Evolutionary conservation across 2,888 invertebrate species (phyloP).

Genomic region (Spodoptera littoralis): DNA sequence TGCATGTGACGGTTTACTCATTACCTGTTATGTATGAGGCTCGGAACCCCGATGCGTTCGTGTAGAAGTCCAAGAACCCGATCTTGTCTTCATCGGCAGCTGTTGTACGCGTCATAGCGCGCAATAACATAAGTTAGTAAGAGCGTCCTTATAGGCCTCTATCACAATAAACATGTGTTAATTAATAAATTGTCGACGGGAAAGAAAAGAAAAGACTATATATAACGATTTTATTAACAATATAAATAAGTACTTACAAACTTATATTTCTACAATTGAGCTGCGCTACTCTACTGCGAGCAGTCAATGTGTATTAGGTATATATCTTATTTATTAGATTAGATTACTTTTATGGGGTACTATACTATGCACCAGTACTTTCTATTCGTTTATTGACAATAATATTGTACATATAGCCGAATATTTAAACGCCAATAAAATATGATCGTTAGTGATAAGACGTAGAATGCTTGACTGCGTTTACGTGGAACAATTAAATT

Average conservation of each 20-base stretch:
- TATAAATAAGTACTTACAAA: constrained; percentile 88
- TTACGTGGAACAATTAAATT: too few species aligned
- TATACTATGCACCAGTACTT: constrained; percentile 79
- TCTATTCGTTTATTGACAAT: constrained; percentile 52
- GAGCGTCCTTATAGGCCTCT: too few species aligned
- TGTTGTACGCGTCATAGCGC: too few species aligned
- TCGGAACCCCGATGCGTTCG: too few species aligned
- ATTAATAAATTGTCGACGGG: neutral
- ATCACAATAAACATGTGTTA: neutral
- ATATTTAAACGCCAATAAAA: constrained; percentile 41
- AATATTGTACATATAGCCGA: constrained; percentile 50
- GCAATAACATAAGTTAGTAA: too few species aligned
- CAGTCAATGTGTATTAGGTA: constrained; percentile 82
- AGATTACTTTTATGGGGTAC: constrained; percentile 63
- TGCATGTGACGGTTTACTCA: too few species aligned
- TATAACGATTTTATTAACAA: constrained; percentile 89
- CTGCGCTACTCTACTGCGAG: constrained; percentile 88
- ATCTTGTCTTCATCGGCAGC: too few species aligned
- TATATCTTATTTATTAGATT: constrained; percentile 66
- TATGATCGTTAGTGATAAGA: neutral
- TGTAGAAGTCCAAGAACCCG: too few species aligned
- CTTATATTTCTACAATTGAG: constrained; percentile 87
- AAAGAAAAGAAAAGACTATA: constrained; percentile 72
- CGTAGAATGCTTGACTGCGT: neutral
- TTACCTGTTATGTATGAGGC: too few species aligned